Evolutionary conservation across 2,113 vertebrate genomes (phyloP), one percentile per base, ranked within the genome.

Genomic region (Eolophus roseicapilla): DNA sequence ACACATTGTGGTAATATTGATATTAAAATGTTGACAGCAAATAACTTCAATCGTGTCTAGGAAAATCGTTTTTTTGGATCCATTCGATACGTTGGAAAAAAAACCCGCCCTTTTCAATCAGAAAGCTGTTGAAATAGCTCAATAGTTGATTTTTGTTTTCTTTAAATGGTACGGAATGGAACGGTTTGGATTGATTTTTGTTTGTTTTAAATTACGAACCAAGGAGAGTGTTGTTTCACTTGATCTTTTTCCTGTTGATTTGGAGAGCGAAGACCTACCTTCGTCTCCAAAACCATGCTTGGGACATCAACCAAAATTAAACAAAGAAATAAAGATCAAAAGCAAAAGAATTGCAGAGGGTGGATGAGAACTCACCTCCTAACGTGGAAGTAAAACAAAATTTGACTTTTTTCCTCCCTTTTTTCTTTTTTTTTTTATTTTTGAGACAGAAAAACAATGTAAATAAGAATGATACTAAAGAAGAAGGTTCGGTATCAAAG

Each of bases 1-100:
- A 98, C 97, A 98, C 97, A 98, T 98, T 98, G 97, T 98, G 98
- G 97, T 98, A 98, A 98, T 98, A 98, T 98, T 98, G 98, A 98
- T 98, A 98, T 98, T 98, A 98, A 97, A 98, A 98, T 87, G 86
- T 97, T 81, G 98, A 98, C 97, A 98, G 97, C 97, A 98, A 98
- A 95, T 95, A 97, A 98, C 98, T 98, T 98, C 95, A 96, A 96
- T 97, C 84, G 50, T 46, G 0, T 97, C 97, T 97, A 98, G 90
- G 83, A 95, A 97, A 98, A 97, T 94, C 1, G 0, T 41, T 71
- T 95, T 95, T 97, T 97, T 97, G 97, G 98, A 98, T 98, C 98
- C 98, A 98, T 98, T 98, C 88, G 24, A 97, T 96, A 93, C 88
- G 97, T 96, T 96, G 67, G 85, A 63, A 92, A 91, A 84, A 77